Percentiles rank a stretch among this genome's conserved stretches.
Conservation (phyloP, 92 coral and sea anemone genomes). For the Bergia sp. region DNA sequence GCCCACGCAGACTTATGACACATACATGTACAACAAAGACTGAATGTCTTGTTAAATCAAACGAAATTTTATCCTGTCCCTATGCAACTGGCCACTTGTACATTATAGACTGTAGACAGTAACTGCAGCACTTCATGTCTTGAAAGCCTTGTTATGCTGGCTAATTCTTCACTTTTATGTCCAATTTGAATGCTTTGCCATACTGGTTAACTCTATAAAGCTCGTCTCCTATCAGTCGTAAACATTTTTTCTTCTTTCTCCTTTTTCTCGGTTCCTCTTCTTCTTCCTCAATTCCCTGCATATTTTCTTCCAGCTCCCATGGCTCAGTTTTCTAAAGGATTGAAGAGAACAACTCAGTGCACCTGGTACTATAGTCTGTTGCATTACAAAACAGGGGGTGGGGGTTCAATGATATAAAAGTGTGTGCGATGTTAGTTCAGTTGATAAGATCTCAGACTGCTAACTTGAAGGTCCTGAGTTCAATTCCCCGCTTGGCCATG, state of each 20-base stretch:
- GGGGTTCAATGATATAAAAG: no score
- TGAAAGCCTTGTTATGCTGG: slow-evolving; percentile 85
- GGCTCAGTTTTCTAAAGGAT: slow-evolving; percentile 91
- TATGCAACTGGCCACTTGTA: no score
- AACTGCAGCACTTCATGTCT: slow-evolving; percentile 12
- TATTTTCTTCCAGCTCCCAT: slow-evolving; percentile 80
- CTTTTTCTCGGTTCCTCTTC: slow-evolving; percentile 53
- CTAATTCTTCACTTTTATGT: slow-evolving; percentile 84
- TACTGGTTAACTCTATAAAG: slow-evolving; percentile 85
- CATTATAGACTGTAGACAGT: no score
- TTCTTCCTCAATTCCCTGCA: slow-evolving; percentile 35
- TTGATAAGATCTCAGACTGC: no score
- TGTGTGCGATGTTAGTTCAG: no score
- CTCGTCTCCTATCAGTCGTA: slow-evolving; percentile 75
- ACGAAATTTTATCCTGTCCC: no score
- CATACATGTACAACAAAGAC: no score
- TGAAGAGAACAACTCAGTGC: background rate
- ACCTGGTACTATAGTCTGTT: background rate
- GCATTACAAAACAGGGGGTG: no score
- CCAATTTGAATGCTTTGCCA: slow-evolving; percentile 85
- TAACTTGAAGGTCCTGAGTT: no score
- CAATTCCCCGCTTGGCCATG: no score
- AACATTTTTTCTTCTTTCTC: slow-evolving; percentile 65
- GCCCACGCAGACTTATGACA: no score
- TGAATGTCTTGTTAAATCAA: no score